Evolutionary conservation across 2,797 vertebrate genomes (phyloP).

Genomic region (Triplophysa bombifrons): DNA sequence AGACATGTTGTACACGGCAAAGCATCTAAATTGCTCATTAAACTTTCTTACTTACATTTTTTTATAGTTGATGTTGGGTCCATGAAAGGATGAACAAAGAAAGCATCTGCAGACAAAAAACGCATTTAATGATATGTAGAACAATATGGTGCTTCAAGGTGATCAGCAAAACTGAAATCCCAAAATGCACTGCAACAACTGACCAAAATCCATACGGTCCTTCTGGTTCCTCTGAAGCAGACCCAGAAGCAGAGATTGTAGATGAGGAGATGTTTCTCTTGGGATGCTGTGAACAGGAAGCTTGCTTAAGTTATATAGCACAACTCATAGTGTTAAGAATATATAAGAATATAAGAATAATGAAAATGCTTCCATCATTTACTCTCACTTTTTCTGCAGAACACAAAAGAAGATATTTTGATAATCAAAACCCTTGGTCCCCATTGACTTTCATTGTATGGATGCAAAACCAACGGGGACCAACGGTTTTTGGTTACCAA

Average conservation of each 20-base stretch:
- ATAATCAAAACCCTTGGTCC: no score
- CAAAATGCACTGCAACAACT: slow-evolving; percentile 58
- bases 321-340: no score
- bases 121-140: background rate
- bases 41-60: slow-evolving; percentile 84
- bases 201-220: slow-evolving; percentile 96
- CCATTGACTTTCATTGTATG: no score
- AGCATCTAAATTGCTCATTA: background rate
- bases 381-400: no score
- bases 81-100: slow-evolving; percentile 94
- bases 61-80: slow-evolving; percentile 86
- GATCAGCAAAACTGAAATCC: background rate
- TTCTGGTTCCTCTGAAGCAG: slow-evolving; percentile 97
- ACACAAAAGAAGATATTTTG: no score
- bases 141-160: background rate
- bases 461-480: no score
- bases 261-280: slow-evolving; percentile 89
- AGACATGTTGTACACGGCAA: background rate
- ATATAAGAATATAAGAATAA: no score
- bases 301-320: background rate
- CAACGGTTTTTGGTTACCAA: no score
- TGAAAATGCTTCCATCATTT: no score
- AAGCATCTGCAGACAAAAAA: slow-evolving; percentile 77
- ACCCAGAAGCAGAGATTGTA: slow-evolving; percentile 86
- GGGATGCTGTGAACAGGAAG: slow-evolving; percentile 82